Evolutionary conservation across 1,140 invertebrate species (phyloP), one percentile per base, ranked within the genome.

Genomic region (Sinonovacula constricta): DNA sequence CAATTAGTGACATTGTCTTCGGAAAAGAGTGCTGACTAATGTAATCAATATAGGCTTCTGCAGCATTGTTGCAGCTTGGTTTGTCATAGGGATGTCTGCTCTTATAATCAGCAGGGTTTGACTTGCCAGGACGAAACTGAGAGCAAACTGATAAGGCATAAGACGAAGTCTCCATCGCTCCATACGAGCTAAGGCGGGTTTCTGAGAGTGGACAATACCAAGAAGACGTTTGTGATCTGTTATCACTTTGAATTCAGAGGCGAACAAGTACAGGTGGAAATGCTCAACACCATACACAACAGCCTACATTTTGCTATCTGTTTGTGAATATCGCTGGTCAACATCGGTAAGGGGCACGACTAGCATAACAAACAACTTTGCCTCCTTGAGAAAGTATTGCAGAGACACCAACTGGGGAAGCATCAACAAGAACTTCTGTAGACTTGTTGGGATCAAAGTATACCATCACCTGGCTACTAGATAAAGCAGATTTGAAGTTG

Each of bases 321-420:
- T 82, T 56, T 83, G 79, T 22, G 72, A 80, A 54, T 81, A 83
- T n/a, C 81, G 54, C 31, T 60, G 67, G 49, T 83, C 81, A 3
- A 72, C 54, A 49, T 81, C 79, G 15, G 59, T 63, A 12, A 74
- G 31, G n/a, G 2, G 71, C 71, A 63, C 71, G 39, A 30, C 71
- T 74, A 10, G 57, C 71, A 53, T 74, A 63, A 26, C 39, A 24
- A 2, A 74, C 31, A 63, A 74, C 49, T 30, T 51, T 63, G 3
- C 59, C 59, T 53, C 56, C 60, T 24, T 74, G 60, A 86, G 49
- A 28, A 92, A 68, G 5, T 91, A 88, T 12, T 83, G 89, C n/a
- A 87, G 89, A 57, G 92, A 74, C 14, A 84, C 90, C n/a, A 90
- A 87, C 24, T 90, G 91, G 63, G 87, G 60, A 65, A 24, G 60